Percentiles rank a stretch among this genome's conserved stretches.
Conservation (phyloP, 2,113 vertebrate genomes). For the Boulengeromyrus knoepffleri region DNA sequence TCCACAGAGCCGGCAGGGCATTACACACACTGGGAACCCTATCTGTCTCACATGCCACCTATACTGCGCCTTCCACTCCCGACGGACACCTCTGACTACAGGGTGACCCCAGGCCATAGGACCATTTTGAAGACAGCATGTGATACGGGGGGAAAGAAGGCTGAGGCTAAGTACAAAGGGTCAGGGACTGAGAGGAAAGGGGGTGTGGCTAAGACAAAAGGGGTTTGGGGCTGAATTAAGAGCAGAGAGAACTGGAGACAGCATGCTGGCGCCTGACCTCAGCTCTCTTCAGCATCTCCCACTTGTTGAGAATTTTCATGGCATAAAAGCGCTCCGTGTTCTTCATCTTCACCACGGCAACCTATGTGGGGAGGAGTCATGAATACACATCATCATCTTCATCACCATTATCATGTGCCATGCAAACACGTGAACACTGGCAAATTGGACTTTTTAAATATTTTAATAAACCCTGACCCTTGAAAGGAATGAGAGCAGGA, state of each 20-base stretch:
- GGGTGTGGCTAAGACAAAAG: not conserved
- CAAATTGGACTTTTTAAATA: not conserved
- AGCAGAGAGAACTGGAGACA: not conserved
- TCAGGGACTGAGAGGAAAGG: not conserved
- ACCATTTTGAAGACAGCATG: not conserved
- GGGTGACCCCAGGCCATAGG: not conserved
- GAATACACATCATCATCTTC: not conserved
- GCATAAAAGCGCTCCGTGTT: slow-evolving; percentile 91
- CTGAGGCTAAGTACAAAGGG: not conserved
- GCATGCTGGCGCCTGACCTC: slow-evolving; percentile 63
- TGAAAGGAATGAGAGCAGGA: not conserved
- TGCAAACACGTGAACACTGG: not conserved
- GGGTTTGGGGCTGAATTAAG: not conserved
- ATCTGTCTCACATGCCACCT: no score
- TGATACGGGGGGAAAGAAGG: not conserved
- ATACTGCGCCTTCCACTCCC: no score
- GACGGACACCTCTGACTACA: not conserved
- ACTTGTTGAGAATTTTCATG: slow-evolving; percentile 98
- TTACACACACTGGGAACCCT: no score
- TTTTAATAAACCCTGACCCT: not conserved
- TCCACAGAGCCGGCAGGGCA: no score
- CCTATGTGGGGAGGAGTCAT: slow-evolving; percentile 47
- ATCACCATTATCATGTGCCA: not conserved
- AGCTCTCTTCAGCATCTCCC: slow-evolving; percentile 97
- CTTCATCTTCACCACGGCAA: slow-evolving; percentile 96